phyloP scores from a whole-genome alignment of 1,140 invertebrate species.

The Amphibalanus amphitrite region DNA sequence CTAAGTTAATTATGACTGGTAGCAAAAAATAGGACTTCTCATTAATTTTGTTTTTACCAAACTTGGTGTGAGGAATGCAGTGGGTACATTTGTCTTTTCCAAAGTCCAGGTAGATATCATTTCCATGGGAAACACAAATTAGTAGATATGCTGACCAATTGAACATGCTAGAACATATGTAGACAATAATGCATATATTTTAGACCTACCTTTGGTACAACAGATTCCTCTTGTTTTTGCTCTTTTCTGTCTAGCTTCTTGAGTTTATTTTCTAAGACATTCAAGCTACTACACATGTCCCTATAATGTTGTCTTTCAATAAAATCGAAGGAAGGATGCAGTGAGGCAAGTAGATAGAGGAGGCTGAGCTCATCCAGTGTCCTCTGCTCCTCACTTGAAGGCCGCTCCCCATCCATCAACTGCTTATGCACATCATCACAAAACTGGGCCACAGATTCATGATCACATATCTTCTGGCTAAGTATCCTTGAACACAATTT shows the following conservation, averaged over 20 bases:
- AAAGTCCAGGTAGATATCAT: no score
- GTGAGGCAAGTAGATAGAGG: background rate
- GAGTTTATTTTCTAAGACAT: background rate
- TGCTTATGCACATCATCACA: constrained; percentile 1
- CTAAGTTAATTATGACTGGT: no score
- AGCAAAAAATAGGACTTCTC: no score
- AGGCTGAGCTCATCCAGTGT: background rate
- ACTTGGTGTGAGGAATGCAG: no score
- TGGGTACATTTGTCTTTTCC: no score
- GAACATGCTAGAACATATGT: no score
- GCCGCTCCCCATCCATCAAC: background rate
- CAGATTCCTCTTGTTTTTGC: background rate
- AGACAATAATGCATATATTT: no score
- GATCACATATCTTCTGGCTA: background rate
- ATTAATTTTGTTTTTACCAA: no score
- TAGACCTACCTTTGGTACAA: background rate
- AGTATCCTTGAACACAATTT: background rate
- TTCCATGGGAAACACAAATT: no score
- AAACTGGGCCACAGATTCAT: background rate
- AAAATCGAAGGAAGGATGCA: constrained; percentile 4
- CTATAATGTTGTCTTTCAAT: constrained; percentile 2
- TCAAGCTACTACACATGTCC: background rate
- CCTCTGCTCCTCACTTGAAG: background rate
- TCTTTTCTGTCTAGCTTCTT: background rate
- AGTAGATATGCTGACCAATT: no score